Percentiles rank a stretch among this genome's conserved stretches.
These are phyloP conservation scores for Limnothrissa miodon DNA, from an alignment of 2,113 vertebrate species.

Conservation along the genomic window DNA sequence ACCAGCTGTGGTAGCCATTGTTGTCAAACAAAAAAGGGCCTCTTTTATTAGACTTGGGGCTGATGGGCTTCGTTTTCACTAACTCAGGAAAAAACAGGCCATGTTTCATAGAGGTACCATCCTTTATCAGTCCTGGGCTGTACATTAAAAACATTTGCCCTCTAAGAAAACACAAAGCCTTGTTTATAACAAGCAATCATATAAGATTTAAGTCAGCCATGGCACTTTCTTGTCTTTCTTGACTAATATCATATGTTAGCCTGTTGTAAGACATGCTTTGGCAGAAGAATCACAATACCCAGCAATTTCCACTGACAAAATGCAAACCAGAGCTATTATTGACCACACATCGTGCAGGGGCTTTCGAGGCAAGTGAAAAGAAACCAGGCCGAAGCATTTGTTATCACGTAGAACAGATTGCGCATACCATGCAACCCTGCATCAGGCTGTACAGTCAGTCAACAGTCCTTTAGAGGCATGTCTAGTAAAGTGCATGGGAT, in stretches of 20 bases:
- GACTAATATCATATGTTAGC: background rate
- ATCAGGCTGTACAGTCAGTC: too few species aligned
- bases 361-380: slow-evolving; percentile 38
- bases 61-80: background rate
- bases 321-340: background rate
- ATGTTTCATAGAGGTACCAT: background rate
- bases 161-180: background rate
- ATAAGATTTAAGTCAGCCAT: background rate
- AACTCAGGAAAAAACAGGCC: background rate
- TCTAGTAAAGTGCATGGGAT: background rate
- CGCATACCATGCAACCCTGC: slow-evolving; percentile 40
- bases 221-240: background rate
- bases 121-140: background rate
- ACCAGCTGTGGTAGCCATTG: slow-evolving; percentile 32
- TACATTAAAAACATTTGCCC: background rate
- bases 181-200: background rate
- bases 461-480: slow-evolving; percentile 45
- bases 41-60: slow-evolving; percentile 34
- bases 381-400: slow-evolving; percentile 45
- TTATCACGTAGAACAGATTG: slow-evolving; percentile 54
- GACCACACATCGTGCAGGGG: slow-evolving; percentile 9
- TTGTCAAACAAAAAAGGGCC: slow-evolving; percentile 31
- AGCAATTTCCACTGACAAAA: background rate
- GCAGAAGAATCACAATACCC: background rate
- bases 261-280: background rate